These are phyloP conservation scores for Australoheros facetus DNA, from an alignment of 2,797 vertebrate species.

Conservation along the genomic window DNA sequence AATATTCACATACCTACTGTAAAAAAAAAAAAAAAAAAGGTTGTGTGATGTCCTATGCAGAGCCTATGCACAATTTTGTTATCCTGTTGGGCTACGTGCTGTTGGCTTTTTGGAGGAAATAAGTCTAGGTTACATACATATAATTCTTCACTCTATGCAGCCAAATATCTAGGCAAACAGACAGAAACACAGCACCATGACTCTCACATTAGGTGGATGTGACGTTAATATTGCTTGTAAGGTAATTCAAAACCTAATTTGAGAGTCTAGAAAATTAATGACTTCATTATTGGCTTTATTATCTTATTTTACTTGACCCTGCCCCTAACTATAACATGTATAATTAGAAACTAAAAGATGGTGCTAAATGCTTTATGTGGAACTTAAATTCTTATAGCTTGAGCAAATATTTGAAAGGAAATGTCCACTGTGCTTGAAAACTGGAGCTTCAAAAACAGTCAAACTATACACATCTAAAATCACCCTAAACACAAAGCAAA, in stretches of 20 bases:
- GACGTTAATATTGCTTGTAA: not conserved
- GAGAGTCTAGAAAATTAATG: not conserved
- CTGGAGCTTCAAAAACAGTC: not conserved
- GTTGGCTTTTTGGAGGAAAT: no score
- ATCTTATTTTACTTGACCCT: not conserved
- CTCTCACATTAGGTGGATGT: not conserved
- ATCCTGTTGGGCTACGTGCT: not conserved
- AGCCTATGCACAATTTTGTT: no score
- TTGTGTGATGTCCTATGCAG: no score
- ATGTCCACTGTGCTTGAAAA: constrained; percentile 31
- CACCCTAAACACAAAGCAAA: not conserved
- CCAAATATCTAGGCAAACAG: not conserved
- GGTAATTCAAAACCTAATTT: not conserved
- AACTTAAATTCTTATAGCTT: constrained; percentile 13
- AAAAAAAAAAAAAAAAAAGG: no score
- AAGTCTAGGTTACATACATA: not conserved
- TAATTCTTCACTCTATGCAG: not conserved
- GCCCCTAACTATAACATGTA: not conserved
- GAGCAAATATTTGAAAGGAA: constrained; percentile 31
- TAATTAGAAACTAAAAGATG: not conserved
- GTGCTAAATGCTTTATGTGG: not conserved
- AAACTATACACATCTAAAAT: not conserved
- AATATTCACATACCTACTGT: no score
- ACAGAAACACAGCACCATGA: not conserved
- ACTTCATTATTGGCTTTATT: not conserved